Conservation (phyloP, 2,888 invertebrate species). For the Pristionchus entomophagus region DNA sequence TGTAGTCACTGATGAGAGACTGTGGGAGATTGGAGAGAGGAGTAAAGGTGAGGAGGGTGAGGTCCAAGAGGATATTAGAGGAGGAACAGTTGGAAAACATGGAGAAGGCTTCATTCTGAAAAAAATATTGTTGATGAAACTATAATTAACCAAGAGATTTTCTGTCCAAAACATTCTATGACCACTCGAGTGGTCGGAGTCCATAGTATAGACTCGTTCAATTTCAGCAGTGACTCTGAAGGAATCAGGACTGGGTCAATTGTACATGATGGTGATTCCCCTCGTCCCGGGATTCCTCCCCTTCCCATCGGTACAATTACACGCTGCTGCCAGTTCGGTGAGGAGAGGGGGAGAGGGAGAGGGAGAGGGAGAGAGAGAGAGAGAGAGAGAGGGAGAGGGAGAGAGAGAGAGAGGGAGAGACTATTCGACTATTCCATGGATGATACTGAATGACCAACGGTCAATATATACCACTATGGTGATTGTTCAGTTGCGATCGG, state of each 20-base stretch:
- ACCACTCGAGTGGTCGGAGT: no score
- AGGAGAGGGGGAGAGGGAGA: not conserved
- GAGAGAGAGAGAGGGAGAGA: no score
- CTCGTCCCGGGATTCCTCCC: constrained; percentile 71
- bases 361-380: not conserved
- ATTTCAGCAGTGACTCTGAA: constrained; percentile 72
- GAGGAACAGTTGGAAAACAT: no score
- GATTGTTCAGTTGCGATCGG: constrained; percentile 24
- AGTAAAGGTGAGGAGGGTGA: constrained; percentile 60
- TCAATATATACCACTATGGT: not conserved
- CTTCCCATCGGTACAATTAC: constrained; percentile 71
- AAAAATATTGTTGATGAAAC: not conserved
- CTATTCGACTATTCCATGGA: no score
- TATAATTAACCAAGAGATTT: no score
- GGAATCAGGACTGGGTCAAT: constrained; percentile 73
- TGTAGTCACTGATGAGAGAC: constrained; percentile 65
- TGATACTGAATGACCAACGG: not conserved
- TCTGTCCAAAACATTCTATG: no score
- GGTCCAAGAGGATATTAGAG: no score
- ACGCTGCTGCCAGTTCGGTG: constrained; percentile 58
- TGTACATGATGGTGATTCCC: constrained; percentile 69
- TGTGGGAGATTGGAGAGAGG: constrained; percentile 63
- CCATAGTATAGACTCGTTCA: no score
- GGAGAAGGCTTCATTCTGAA: no score
- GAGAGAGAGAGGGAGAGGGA: no score